Evolutionary conservation across 2,888 invertebrate species (phyloP), one percentile per base, ranked within the genome.

Genomic region (Drosophila nigricruria): DNA sequence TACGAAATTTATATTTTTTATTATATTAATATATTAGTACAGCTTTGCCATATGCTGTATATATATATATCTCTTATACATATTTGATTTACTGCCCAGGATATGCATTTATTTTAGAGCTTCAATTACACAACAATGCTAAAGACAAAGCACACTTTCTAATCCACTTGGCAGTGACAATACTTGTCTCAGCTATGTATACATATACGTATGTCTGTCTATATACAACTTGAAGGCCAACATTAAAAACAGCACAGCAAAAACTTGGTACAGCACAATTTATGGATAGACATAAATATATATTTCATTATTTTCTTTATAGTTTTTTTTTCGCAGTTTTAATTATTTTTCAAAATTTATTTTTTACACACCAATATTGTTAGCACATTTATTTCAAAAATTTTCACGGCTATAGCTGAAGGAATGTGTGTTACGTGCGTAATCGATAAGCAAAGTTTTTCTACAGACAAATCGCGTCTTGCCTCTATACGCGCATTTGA

Each of bases 391-490:
- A 61, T 57, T 54, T 16, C 10, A 18, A 66, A 20, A 71, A 10
- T 64, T 40, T 73, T 64, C 53, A 47, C 56, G 43, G 53, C 18
- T 64, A 74, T 67, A 38, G 45, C 50, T 53, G 25, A 30, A 18
- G 25, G 52, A 61, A 52, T 73, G 36, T 73, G 36, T 81, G 89
- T 84, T 84, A 87, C 88, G 89, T 84, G 84, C 89, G 89, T 84
- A 84, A 84, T 84, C 84, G 89, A 84, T 84, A 84, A 84, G 84
- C 81, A 83, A 73, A 64, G 81, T 78, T 86, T 80, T 83, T 72
- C 70, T 61, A 72, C 62, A 60, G 61, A 71, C 60, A 78, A 73
- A 25, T 73, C 71, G 70, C 76, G 87, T 74, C 89, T 84, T 79
- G 83, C 84, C 83, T 84, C 87, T 84, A 86, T 73, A 84, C 81